Percentiles rank a stretch among this genome's conserved stretches.
phyloP scores from a whole-genome alignment of 1,140 invertebrate genomes.

The Metaphire vulgaris region DNA sequence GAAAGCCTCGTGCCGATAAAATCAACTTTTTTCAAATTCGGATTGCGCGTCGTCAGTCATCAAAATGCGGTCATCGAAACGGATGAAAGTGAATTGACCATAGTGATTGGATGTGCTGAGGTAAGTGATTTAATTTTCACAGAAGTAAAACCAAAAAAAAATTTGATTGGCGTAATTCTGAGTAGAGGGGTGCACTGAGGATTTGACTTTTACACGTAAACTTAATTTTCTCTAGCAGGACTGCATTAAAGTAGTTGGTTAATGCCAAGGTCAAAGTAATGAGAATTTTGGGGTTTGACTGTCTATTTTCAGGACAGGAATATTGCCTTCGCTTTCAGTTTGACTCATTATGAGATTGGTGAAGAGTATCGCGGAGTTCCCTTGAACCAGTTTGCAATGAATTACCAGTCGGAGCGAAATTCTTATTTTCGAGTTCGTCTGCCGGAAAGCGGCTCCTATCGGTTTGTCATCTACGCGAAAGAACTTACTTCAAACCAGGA shows the following conservation, averaged over 20 bases:
- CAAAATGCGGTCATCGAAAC: conserved; percentile 42
- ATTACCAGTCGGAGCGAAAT: conserved; percentile 43
- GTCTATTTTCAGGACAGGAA: conserved; percentile 18
- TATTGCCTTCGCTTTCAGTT: conserved; percentile 49
- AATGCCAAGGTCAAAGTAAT: no score
- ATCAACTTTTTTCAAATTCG: conserved; percentile 52
- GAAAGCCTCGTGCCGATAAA: conserved; percentile 53
- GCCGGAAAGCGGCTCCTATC: conserved; percentile 47
- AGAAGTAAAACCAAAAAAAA: no score
- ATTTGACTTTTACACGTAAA: no score
- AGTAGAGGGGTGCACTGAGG: no score
- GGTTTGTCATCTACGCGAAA: conserved; percentile 50
- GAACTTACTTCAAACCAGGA: conserved; percentile 44
- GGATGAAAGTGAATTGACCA: conserved; percentile 21
- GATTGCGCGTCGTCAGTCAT: conserved; percentile 49
- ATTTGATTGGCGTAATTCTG: no score
- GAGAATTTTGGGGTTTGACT: no score
- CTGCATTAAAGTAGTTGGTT: no score
- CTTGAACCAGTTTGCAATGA: conserved; percentile 47
- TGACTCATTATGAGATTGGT: conserved; percentile 45
- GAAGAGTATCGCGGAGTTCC: conserved; percentile 44
- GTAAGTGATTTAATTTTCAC: no score
- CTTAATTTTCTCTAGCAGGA: no score
- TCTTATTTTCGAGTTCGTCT: conserved; percentile 48
- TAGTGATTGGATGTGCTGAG: conserved; percentile 23